Base-by-base conservation (phyloP, 2,888 invertebrate genomes). In the Oscheius sp. region DNA sequence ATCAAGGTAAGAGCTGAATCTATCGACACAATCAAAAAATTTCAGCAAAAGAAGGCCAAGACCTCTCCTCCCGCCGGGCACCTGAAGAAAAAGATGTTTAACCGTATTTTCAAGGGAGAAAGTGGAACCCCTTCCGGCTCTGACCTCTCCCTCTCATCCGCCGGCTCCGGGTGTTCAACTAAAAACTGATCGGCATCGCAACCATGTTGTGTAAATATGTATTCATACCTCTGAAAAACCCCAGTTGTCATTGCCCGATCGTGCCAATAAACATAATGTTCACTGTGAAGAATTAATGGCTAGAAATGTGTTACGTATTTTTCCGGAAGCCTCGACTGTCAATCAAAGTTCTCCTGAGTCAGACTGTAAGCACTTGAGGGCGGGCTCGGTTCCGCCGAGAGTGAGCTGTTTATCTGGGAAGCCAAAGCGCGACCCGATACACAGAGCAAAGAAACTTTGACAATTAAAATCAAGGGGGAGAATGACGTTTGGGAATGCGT, bases 161-260 rank as follows among this genome's bases (percentile, higher is more conserved):
- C 33, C 53, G 65, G 55, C 11, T 68, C 68, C 13, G 42, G 7
- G 13, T 35, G 48, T 9, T 63, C 63, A 10, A 21, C 13, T 10
- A 63, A 63, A n/a, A 63, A 47, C 21, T 63, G 48, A 63, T n/a
- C 48, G 63, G 13, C 7, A 21, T 58, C 62, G 21, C 29, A 60
- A 60, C 35, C 10, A n/a, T 42, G 3, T 48, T 48, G 42, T 63
- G 63, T 63, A 63, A 53, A 53, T 47, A 63, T 63, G 48, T 48
- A 47, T 47, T 48, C 13, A 47, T 9, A n/a, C n/a, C 53, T 35
- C 42, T 68, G 35, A 7, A 68, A 21, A 21, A 65, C 42, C 21
- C 35, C 68, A 68, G 68, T 68, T 68, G 68, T 68, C 68, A 68
- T 68, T 62, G 62, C 55, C 68, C 68, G 33, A 53, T 68, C 68